phyloP scores from a whole-genome alignment of 2,888 invertebrate species.

The Drosophila quinaria region DNA sequence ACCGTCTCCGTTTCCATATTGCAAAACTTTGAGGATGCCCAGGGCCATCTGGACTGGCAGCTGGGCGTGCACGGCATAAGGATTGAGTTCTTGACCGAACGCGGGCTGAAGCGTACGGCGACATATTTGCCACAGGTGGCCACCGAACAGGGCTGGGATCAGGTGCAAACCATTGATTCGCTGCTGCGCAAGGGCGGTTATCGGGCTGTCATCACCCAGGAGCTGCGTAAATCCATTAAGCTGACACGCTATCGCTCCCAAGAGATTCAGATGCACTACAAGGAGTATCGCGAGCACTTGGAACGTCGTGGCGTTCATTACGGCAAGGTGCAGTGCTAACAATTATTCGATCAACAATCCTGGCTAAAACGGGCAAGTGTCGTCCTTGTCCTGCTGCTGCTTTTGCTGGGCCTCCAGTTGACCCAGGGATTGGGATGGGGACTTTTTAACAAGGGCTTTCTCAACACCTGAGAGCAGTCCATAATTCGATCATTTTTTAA shows the following conservation, averaged over 20 bases:
- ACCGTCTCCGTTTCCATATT: constrained; percentile 98
- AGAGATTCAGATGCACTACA: constrained; percentile 95
- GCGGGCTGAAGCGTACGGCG: constrained; percentile 97
- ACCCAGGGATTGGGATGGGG: constrained; percentile 46
- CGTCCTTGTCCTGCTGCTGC: constrained; percentile 62
- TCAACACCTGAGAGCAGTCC: constrained; percentile 33
- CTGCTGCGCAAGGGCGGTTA: constrained; percentile 98
- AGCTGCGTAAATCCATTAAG: constrained; percentile 95
- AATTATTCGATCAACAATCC: constrained; percentile 71
- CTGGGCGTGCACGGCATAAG: constrained; percentile 98
- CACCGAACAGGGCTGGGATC: constrained; percentile 99
- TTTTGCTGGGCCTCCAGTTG: constrained; percentile 66
- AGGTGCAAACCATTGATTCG: constrained; percentile 99
- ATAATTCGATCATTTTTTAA: constrained; percentile 8
- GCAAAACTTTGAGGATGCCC: constrained; percentile 96
- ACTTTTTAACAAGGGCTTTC: constrained; percentile 38
- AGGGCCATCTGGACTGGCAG: constrained; percentile 98
- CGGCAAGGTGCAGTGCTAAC: constrained; percentile 86
- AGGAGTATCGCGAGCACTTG: constrained; percentile 89
- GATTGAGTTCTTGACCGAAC: constrained; percentile 98
- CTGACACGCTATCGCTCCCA: constrained; percentile 98
- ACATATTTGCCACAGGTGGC: constrained; percentile 99
- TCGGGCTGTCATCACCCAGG: constrained; percentile 95
- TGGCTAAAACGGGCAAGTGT: constrained; percentile 70
- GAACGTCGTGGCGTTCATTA: constrained; percentile 83